phyloP scores from a whole-genome alignment of 2,113 vertebrate genomes.

The Budorcas taxicolor region DNA sequence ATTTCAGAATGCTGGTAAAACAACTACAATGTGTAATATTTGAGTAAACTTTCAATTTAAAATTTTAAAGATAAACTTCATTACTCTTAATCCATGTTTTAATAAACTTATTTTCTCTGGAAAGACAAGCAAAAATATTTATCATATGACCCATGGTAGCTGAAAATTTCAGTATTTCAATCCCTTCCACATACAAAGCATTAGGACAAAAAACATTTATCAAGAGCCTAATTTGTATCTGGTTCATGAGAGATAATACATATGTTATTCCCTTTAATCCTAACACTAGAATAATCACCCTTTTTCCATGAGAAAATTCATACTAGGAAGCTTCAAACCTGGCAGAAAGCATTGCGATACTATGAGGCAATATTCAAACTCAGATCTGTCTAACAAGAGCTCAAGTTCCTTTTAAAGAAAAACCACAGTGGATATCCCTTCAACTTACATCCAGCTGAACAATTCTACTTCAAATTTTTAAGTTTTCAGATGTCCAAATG shows the following conservation, averaged over 20 bases:
- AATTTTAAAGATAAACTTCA: neutral
- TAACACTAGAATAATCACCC: neutral
- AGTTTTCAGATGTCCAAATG: neutral
- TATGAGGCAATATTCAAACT: neutral
- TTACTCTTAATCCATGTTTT: slow-evolving; percentile 1
- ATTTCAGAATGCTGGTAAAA: neutral
- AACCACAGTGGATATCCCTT: neutral
- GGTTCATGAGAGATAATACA: neutral
- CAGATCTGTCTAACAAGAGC: neutral
- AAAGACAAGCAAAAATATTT: slow-evolving; percentile 4
- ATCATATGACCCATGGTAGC: neutral
- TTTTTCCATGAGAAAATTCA: neutral
- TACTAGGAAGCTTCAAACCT: neutral
- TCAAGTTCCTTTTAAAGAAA: neutral
- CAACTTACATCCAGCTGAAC: neutral
- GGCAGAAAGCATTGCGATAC: neutral
- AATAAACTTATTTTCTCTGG: neutral
- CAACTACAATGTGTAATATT: neutral
- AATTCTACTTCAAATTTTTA: slow-evolving; percentile 9
- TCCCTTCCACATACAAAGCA: neutral
- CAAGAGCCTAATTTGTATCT: neutral
- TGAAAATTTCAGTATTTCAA: neutral
- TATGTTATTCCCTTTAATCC: neutral
- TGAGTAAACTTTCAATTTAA: neutral
- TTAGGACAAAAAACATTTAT: neutral